These are phyloP conservation scores for Protobothrops mucrosquamatus DNA, from an alignment of 2,113 vertebrate genomes.

Conservation along the genomic window DNA sequence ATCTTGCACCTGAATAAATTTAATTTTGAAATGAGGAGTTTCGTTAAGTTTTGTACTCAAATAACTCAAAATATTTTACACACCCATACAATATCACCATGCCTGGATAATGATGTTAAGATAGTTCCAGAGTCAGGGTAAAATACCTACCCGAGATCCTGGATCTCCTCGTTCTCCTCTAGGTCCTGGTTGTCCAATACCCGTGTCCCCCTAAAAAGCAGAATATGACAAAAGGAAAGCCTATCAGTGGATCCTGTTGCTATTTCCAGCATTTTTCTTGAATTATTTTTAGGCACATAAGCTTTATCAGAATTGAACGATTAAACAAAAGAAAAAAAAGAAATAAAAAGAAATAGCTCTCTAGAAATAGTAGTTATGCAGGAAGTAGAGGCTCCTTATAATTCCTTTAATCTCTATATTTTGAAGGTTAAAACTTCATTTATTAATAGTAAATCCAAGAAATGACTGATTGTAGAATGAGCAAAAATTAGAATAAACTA, in stretches of 20 bases:
- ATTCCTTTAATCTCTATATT: background rate
- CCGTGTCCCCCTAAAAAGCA: slow-evolving; percentile 75
- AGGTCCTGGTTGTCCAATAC: slow-evolving; percentile 75
- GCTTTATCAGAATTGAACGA: background rate
- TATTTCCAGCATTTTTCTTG: background rate
- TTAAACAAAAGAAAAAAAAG: background rate
- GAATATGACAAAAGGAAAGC: background rate
- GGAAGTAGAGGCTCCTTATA: background rate
- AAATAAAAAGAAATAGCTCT: background rate
- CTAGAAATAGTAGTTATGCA: background rate
- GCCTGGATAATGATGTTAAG: background rate
- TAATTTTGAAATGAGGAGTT: background rate
- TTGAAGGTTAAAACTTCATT: background rate
- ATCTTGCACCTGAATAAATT: background rate
- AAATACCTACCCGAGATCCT: slow-evolving; percentile 79
- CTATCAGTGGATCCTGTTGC: background rate
- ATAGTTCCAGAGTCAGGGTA: background rate
- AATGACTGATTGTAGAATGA: background rate
- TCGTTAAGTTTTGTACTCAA: background rate
- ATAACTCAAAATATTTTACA: background rate
- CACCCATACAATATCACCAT: background rate
- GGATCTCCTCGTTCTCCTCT: slow-evolving; percentile 91
- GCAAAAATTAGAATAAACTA: background rate
- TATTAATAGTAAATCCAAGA: background rate
- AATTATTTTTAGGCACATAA: background rate